phyloP scores from a whole-genome alignment of 2,888 invertebrate species.

The Andrena bucephala region DNA sequence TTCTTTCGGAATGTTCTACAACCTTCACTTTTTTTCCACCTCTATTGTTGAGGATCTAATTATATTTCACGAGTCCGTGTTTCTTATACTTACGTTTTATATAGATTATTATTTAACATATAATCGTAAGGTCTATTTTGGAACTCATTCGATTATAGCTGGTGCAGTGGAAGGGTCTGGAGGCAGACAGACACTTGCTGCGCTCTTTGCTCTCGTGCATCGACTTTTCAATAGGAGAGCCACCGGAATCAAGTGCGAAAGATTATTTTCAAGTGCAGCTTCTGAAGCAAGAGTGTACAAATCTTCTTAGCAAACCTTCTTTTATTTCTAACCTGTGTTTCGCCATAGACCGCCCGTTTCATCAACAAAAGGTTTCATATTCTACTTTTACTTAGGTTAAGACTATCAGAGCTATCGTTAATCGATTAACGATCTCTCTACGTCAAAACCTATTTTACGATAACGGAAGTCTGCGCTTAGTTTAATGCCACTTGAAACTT shows the following conservation, averaged over 20 bases:
- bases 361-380: constrained; percentile 89
- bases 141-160: constrained; percentile 87
- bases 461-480: constrained; percentile 9
- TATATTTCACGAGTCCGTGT: constrained; percentile 11
- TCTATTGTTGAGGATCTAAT: constrained; percentile 36
- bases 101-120: constrained; percentile 22
- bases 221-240: constrained; percentile 90
- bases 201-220: constrained; percentile 96
- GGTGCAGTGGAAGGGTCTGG: constrained; percentile 96
- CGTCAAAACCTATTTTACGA: not conserved
- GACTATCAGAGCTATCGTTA: constrained; percentile 15
- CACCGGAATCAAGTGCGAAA: constrained; percentile 86
- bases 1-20: constrained; percentile 18
- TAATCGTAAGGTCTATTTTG: constrained; percentile 34
- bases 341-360: constrained; percentile 93
- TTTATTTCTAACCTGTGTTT: constrained; percentile 95
- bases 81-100: constrained; percentile 24
- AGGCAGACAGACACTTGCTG: constrained; percentile 98
- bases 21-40: constrained; percentile 14
- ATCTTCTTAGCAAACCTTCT: constrained; percentile 93
- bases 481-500: constrained; percentile 43
- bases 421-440: constrained; percentile 7
- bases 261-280: constrained; percentile 89
- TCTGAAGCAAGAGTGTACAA: constrained; percentile 91
- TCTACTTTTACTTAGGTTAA: constrained; percentile 51